Conservation (phyloP, 2,113 vertebrate species). For the Sigmodon hispidus region DNA sequence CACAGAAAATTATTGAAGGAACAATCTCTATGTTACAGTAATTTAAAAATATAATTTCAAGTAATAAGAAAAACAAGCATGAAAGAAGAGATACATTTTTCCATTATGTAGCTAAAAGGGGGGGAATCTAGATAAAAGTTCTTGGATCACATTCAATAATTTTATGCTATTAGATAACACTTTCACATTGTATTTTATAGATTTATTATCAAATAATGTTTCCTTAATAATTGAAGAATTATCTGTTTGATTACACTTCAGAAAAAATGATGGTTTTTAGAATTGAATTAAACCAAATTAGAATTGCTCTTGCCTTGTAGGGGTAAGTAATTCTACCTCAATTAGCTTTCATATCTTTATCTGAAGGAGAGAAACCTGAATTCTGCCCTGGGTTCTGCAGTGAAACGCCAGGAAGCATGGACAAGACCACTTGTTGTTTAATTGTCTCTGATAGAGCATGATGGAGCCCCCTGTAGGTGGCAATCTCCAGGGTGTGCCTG, state of each 20-base stretch:
- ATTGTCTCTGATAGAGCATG: not conserved
- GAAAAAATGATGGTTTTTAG: constrained; percentile 36
- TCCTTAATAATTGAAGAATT: constrained; percentile 31
- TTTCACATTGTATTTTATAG: not conserved
- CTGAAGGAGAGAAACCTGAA: not conserved
- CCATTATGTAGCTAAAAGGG: constrained; percentile 5
- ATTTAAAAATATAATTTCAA: constrained; percentile 39
- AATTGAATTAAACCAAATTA: constrained; percentile 38
- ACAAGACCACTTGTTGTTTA: not conserved
- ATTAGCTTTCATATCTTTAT: constrained; percentile 24
- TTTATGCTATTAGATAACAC: not conserved
- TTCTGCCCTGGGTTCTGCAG: not conserved
- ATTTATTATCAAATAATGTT: constrained; percentile 45
- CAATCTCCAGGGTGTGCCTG: not conserved
- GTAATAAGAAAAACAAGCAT: constrained; percentile 28
- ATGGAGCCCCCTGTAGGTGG: not conserved
- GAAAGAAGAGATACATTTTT: constrained; percentile 13
- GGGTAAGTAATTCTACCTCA: not conserved
- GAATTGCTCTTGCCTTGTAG: constrained; percentile 15
- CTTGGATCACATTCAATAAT: not conserved
- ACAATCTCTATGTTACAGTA: constrained; percentile 17
- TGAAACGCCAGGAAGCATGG: not conserved
- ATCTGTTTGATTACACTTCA: constrained; percentile 46
- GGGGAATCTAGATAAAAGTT: constrained; percentile 10
- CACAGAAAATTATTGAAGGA: constrained; percentile 21